phyloP scores from a whole-genome alignment of 2,113 vertebrate genomes.

The Hassar affinis region DNA sequence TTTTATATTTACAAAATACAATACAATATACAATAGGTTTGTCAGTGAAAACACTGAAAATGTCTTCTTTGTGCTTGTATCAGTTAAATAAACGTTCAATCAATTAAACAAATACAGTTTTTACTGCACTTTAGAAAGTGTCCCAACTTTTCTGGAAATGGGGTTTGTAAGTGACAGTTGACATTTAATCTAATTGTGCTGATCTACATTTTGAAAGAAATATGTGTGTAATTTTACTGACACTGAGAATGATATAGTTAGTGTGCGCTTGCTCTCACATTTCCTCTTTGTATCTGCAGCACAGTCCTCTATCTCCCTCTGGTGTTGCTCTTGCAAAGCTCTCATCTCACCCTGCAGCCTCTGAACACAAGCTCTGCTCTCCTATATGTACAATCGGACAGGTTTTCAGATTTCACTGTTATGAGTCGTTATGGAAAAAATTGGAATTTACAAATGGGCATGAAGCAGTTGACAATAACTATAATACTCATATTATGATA shows the following conservation, averaged over 20 bases:
- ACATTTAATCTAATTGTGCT: background rate
- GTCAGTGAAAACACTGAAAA: too few species aligned
- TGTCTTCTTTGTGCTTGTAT: too few species aligned
- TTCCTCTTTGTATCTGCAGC: slow-evolving; percentile 47
- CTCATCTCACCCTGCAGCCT: slow-evolving; percentile 56
- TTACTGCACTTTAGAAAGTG: too few species aligned
- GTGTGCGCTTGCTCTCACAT: slow-evolving; percentile 51
- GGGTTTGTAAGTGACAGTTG: background rate
- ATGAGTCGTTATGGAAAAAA: background rate
- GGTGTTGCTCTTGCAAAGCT: slow-evolving; percentile 58
- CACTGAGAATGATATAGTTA: background rate
- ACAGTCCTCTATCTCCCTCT: slow-evolving; percentile 63
- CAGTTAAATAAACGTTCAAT: too few species aligned
- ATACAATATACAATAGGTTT: too few species aligned
- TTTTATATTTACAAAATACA: too few species aligned
- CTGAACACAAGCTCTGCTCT: slow-evolving; percentile 51
- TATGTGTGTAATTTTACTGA: background rate
- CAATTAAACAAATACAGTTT: too few species aligned
- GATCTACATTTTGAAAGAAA: background rate
- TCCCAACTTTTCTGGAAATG: too few species aligned
- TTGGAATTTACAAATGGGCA: background rate
- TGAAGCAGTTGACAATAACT: background rate
- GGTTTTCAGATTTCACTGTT: background rate
- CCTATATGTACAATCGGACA: slow-evolving; percentile 50
- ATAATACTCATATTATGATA: background rate